Evolutionary conservation across 2,113 vertebrate species (phyloP), one percentile per base, ranked within the genome.

Genomic region (Arvicanthis niloticus): DNA sequence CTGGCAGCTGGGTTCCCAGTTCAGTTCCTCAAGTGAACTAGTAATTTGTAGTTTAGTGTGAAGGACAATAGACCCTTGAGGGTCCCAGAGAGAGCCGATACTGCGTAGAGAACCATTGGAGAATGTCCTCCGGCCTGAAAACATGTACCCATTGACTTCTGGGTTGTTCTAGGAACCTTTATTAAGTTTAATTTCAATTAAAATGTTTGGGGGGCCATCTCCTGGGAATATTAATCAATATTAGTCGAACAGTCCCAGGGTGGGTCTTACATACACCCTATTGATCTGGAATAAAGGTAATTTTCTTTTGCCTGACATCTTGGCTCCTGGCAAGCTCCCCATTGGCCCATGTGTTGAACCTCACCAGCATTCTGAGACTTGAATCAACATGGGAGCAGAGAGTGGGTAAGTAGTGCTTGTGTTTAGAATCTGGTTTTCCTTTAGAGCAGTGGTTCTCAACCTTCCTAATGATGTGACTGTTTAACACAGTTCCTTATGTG

Each of bases 1-100:
- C 82, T 97, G 95, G 93, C 97, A 96, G 95, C 92, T 67, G 93
- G 92, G 60, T 93, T 95, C 72, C 78, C 86, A 76, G 86, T 96
- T 95, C 86, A 58, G 56, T 91, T 96, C 42, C 77, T 95, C 45
- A 97, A 95, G 93, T 96, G 87, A 97, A 94, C 95, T 65, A 65
- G 60, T 82, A 31, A 80, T 92, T 92, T 95, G 67, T 29, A 75
- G 84, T 85, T 91, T 72, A 90, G 87, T 37, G 15, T 4, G 22
- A 77, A 85, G 70, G 51, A 68, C 68, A 91, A 72, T 37, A 53
- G 93, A 37, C 26, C 89, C 94, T 86, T 37, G n/a, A 81, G 78
- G 88, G 45, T 93, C 85, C 56, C 40, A 37, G 82, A 78, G 84
- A 88, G 58, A 88, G 48, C 56, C 67, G 58, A 4, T 34, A 40